phyloP scores from a whole-genome alignment of 2,888 invertebrate genomes.

The Synanthedon vespiformis region DNA sequence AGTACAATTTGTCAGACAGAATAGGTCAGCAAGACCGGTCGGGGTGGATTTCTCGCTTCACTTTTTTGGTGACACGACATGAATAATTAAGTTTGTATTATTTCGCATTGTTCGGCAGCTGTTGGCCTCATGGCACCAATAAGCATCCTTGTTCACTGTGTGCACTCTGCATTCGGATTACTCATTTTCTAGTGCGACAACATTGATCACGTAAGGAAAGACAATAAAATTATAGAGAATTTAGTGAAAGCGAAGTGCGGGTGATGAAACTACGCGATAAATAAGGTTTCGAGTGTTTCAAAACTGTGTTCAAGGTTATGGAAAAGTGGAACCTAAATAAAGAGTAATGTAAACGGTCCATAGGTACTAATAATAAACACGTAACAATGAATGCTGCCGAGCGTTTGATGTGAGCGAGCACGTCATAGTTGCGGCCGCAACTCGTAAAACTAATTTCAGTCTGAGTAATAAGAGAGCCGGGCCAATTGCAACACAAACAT shows the following conservation, averaged over 20 bases:
- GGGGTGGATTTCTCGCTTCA: conserved; percentile 32
- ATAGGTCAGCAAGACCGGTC: conserved; percentile 42
- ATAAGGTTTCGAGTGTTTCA: conserved; percentile 9
- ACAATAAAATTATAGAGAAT: not conserved
- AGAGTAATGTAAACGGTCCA: conserved; percentile 43
- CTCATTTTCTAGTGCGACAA: conserved; percentile 18
- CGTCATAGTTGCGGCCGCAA: conserved; percentile 46
- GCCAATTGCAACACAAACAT: conserved; percentile 19
- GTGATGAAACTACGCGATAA: not conserved
- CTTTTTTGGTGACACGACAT: conserved; percentile 43
- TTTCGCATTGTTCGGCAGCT: conserved; percentile 37
- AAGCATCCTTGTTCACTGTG: conserved; percentile 31
- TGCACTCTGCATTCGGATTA: conserved; percentile 8
- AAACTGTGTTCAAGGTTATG: conserved; percentile 44
- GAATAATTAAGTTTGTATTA: conserved; percentile 46
- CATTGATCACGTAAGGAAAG: conserved; percentile 12
- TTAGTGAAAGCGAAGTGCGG: not conserved
- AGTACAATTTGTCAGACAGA: conserved; percentile 41
- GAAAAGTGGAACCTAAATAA: conserved; percentile 38
- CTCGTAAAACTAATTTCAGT: conserved; percentile 64
- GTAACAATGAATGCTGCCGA: conserved; percentile 53
- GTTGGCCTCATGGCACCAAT: conserved; percentile 52
- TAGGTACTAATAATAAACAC: conserved; percentile 60
- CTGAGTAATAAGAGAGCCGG: conserved; percentile 27
- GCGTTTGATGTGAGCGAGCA: conserved; percentile 47